Percentiles rank a stretch among this genome's conserved stretches.
Conservation (phyloP, 2,797 vertebrate species). For the Chaetodon trifasciatus region DNA sequence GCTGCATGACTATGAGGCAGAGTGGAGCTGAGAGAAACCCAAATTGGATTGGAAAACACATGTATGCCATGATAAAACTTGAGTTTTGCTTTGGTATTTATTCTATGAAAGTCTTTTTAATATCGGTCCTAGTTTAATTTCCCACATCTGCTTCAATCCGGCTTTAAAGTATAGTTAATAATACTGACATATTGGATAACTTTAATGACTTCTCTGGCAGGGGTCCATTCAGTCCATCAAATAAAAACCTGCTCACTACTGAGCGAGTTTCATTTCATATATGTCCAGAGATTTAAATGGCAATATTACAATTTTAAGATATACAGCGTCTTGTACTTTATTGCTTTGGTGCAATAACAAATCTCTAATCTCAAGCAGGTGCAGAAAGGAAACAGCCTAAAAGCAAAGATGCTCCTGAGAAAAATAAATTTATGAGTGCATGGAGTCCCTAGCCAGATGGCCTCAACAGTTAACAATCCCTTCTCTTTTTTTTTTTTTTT, state of each 20-base stretch:
- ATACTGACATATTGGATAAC: constrained; percentile 38
- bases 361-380: constrained; percentile 28
- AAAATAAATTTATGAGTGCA: constrained; percentile 29
- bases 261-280: constrained; percentile 20
- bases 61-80: background rate
- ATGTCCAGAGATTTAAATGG: constrained; percentile 16
- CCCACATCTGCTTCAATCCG: constrained; percentile 23
- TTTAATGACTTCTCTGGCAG: constrained; percentile 56
- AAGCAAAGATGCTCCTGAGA: constrained; percentile 18
- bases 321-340: background rate
- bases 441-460: constrained; percentile 54
- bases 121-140: constrained; percentile 20
- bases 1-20: constrained; percentile 24
- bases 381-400: background rate
- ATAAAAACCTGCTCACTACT: constrained; percentile 37
- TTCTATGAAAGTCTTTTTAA: constrained; percentile 31
- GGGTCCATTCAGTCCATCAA: constrained; percentile 49
- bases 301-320: background rate
- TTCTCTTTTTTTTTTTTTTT: constrained; percentile 2
- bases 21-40: background rate
- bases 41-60: background rate
- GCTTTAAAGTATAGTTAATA: constrained; percentile 45
- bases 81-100: background rate
- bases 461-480: constrained; percentile 35
- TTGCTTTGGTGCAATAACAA: constrained; percentile 16